Evolutionary conservation across 2,888 invertebrate species (phyloP).

Genomic region (Acheta domesticus): DNA sequence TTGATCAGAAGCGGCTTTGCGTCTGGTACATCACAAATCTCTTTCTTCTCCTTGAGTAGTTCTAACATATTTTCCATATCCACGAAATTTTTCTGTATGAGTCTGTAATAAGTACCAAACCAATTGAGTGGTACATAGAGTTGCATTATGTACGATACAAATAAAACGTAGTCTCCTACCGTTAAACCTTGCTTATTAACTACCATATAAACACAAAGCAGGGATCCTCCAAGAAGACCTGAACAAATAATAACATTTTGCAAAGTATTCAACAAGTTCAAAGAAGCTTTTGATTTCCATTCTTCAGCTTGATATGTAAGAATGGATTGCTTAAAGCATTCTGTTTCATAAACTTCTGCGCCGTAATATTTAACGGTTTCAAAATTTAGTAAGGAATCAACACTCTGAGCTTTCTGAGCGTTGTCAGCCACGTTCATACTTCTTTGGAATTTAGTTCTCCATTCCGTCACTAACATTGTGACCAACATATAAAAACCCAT

Average conservation of each 20-base stretch:
- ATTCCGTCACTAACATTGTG: conserved; percentile 91
- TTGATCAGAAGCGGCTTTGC: conserved; percentile 68
- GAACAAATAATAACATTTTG: conserved; percentile 87
- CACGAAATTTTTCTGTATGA: conserved; percentile 94
- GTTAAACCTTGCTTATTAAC: conserved; percentile 66
- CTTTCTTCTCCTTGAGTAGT: conserved; percentile 78
- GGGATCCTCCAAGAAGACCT: conserved; percentile 80
- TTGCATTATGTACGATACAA: conserved; percentile 91
- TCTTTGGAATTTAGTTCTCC: conserved; percentile 93
- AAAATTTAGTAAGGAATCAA: conserved; percentile 94
- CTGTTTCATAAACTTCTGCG: conserved; percentile 87
- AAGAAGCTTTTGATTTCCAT: conserved; percentile 79
- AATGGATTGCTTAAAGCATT: conserved; percentile 82
- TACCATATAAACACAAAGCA: conserved; percentile 86
- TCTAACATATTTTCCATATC: conserved; percentile 99
- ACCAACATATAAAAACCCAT: conserved; percentile 88
- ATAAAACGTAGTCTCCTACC: conserved; percentile 94
- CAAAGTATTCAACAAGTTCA: conserved; percentile 84
- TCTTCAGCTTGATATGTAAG: conserved; percentile 86
- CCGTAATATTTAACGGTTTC: conserved; percentile 99
- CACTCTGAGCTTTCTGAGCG: conserved; percentile 83
- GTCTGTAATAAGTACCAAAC: conserved; percentile 97
- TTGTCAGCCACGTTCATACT: conserved; percentile 94
- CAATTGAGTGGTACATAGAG: conserved; percentile 94
- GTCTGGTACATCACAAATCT: conserved; percentile 79